Percentiles rank a stretch among this genome's conserved stretches.
Conservation (phyloP, 2,797 vertebrate genomes). For the Channallabes apus region DNA sequence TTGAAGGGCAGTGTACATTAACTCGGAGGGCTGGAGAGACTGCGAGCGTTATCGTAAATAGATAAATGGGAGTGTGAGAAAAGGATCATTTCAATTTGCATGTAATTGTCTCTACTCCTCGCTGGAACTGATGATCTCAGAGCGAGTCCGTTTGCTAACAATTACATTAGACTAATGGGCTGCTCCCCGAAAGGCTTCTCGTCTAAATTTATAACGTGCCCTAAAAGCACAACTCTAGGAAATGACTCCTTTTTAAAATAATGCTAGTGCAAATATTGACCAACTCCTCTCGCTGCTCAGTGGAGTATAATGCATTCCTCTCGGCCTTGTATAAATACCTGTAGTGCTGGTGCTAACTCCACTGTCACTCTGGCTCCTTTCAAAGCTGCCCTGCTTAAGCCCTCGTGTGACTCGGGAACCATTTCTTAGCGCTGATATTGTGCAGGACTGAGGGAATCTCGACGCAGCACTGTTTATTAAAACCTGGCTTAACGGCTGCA, state of each 20-base stretch:
- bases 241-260: conserved; percentile 40
- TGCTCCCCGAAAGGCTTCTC: conserved; percentile 35
- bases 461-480: conserved; percentile 27
- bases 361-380: conserved; percentile 36
- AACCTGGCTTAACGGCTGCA: conserved; percentile 21
- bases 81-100: conserved; percentile 57
- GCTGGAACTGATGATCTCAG: conserved; percentile 52
- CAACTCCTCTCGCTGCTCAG: conserved; percentile 45
- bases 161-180: conserved; percentile 59
- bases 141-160: conserved; percentile 56
- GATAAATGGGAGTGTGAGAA: conserved; percentile 47
- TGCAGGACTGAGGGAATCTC: conserved; percentile 40
- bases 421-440: conserved; percentile 26
- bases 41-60: conserved; percentile 42
- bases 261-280: conserved; percentile 53
- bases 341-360: conserved; percentile 25
- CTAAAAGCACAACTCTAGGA: conserved; percentile 37
- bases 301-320: conserved; percentile 49
- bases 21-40: neutral
- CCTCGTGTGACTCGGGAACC: neutral
- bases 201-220: conserved; percentile 35
- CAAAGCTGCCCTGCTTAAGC: conserved; percentile 18
- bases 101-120: conserved; percentile 56
- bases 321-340: conserved; percentile 42
- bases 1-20: conserved; percentile 35